Evolutionary conservation across 2,797 vertebrate species (phyloP).

Genomic region (Phataginus tricuspis): DNA sequence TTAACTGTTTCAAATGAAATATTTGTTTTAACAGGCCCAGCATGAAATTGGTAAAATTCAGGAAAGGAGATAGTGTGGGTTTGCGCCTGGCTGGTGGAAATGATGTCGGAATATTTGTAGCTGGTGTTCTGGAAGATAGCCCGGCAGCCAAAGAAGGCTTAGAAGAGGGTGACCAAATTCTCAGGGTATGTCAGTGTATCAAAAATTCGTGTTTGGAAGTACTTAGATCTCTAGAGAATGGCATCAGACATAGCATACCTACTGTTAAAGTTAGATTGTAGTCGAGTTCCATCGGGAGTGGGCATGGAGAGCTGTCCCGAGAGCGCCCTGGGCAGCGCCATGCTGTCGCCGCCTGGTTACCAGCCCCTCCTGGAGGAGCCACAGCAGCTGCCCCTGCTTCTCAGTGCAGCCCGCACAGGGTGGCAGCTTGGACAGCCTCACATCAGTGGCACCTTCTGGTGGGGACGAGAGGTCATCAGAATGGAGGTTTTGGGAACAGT

Average conservation of each 20-base stretch:
- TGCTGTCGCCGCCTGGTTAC: too few species aligned
- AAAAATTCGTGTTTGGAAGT: background rate
- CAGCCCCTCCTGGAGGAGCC: too few species aligned
- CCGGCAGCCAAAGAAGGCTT: slow-evolving; percentile 98
- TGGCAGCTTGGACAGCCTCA: too few species aligned
- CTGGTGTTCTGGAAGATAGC: slow-evolving; percentile 98
- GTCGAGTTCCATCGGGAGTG: too few species aligned
- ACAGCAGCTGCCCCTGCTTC: too few species aligned
- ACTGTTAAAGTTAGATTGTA: background rate
- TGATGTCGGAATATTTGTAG: slow-evolving; percentile 99
- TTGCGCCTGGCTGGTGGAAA: slow-evolving; percentile 98
- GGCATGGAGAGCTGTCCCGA: too few species aligned
- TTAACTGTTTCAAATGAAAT: slow-evolving; percentile 61
- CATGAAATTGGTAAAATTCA: slow-evolving; percentile 99
- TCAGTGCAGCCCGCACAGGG: too few species aligned
- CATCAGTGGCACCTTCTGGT: too few species aligned
- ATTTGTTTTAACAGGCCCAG: slow-evolving; percentile 90
- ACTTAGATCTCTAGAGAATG: background rate
- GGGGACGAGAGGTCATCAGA: too few species aligned
- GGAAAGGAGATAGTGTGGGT: slow-evolving; percentile 98
- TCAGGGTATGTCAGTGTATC: slow-evolving; percentile 91
- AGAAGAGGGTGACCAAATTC: slow-evolving; percentile 99
- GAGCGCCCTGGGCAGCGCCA: too few species aligned
- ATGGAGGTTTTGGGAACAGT: too few species aligned
- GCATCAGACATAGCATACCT: background rate